Conservation (phyloP, 2,797 vertebrate species). For the Artibeus jamaicensis region DNA sequence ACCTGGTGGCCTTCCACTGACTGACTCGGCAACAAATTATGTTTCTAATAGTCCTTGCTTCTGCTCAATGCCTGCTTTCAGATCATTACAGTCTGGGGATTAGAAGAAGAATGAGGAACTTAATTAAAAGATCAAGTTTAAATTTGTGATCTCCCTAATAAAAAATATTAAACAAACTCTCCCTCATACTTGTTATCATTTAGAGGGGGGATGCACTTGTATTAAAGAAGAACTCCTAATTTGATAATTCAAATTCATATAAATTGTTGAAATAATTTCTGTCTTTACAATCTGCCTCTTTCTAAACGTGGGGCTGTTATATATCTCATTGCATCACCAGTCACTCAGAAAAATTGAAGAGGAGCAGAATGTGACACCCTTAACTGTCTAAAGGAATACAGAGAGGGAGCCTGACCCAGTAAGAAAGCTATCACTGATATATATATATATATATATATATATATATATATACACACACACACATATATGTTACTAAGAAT, state of each 20-base stretch:
- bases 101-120: background rate
- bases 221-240: background rate
- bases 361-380: background rate
- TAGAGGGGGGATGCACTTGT: background rate
- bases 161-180: background rate
- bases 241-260: background rate
- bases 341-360: background rate
- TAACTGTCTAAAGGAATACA: background rate
- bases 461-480: too few relatives aligned
- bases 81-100: background rate
- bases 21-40: background rate
- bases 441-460: too few relatives aligned
- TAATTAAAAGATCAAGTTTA: background rate
- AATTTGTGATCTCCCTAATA: background rate
- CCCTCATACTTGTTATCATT: background rate
- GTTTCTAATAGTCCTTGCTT: background rate
- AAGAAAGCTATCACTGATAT: background rate
- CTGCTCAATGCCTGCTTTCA: background rate
- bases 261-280: background rate
- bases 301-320: background rate
- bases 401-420: background rate
- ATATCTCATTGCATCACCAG: background rate
- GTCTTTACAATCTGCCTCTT: background rate
- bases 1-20: background rate
- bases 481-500: too few relatives aligned